Evolutionary conservation across 2,888 invertebrate genomes (phyloP).

Genomic region (Drosophila sordidapex): DNA sequence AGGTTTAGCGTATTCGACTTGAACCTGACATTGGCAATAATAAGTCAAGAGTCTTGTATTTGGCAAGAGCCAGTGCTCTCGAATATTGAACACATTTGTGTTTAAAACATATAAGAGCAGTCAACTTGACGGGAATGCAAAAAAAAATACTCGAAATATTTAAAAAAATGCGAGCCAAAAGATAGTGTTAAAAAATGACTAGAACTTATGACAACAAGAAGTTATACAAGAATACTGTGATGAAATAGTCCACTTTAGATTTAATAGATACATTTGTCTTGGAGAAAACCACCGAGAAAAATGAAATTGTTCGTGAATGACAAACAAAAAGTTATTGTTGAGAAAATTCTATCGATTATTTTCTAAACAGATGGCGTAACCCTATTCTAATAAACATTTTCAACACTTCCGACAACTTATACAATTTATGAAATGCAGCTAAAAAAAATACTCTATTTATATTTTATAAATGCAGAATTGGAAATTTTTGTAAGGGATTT

Average conservation of each 20-base stretch:
- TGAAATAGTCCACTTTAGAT: not conserved
- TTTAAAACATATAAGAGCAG: not conserved
- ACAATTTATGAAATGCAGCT: not conserved
- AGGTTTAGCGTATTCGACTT: conserved; percentile 13
- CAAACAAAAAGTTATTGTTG: not conserved
- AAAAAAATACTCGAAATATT: not conserved
- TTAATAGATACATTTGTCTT: not conserved
- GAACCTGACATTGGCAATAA: conserved; percentile 18
- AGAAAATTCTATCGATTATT: not conserved
- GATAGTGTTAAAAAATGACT: not conserved
- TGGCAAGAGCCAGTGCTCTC: conserved; percentile 18
- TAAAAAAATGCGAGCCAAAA: not conserved
- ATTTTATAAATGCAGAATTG: not conserved
- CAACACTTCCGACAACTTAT: not conserved
- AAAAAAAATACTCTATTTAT: not conserved
- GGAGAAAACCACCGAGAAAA: not conserved
- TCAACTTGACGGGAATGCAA: not conserved
- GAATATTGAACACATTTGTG: conserved; percentile 33
- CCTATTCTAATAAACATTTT: not conserved
- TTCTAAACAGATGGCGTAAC: not conserved
- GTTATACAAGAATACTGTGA: not conserved
- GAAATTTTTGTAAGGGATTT: not conserved
- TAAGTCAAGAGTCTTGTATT: conserved; percentile 33
- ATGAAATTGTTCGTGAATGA: not conserved
- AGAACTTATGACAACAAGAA: not conserved